phyloP scores from a whole-genome alignment of 2,888 invertebrate species.

The Cynaeus angustus region DNA sequence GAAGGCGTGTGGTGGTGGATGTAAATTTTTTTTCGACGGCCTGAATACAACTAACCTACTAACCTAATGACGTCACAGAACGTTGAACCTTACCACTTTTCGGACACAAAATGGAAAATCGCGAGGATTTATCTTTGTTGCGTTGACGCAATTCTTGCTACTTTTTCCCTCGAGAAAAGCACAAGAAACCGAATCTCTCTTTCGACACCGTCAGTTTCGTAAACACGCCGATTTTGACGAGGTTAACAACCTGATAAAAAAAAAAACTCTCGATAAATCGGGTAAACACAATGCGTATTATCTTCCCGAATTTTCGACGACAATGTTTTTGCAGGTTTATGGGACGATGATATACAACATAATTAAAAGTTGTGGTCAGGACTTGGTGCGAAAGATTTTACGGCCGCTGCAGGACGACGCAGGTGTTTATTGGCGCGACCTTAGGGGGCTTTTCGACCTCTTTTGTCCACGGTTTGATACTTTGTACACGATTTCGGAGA shows the following conservation, averaged over 20 bases:
- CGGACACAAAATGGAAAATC: constrained; percentile 45
- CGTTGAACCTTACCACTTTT: constrained; percentile 54
- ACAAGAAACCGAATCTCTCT: constrained; percentile 32
- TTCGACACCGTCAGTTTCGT: constrained; percentile 29
- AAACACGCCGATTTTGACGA: constrained; percentile 38
- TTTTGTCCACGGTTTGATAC: no score
- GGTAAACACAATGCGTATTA: constrained; percentile 18
- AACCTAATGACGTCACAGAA: constrained; percentile 60
- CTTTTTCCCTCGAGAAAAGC: constrained; percentile 11
- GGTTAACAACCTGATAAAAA: constrained; percentile 34
- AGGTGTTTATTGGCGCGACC: no score
- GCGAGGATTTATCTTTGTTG: constrained; percentile 4
- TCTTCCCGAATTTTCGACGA: neutral
- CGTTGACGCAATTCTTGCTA: neutral
- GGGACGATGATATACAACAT: neutral
- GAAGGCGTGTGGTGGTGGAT: constrained; percentile 51
- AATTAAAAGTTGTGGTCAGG: no score
- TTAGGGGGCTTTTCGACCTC: no score
- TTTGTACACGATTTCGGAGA: no score
- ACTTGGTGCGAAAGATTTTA: no score
- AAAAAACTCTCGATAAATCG: constrained; percentile 27
- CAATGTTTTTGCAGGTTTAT: neutral
- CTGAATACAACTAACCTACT: constrained; percentile 65
- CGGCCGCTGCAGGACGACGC: no score
- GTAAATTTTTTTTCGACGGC: constrained; percentile 59